A percentile compares a stretch with the other conserved stretches of the same genome.
These are phyloP conservation scores for Aldrovandia affinis DNA, from an alignment of 2,797 vertebrate genomes.

Conservation along the genomic window DNA sequence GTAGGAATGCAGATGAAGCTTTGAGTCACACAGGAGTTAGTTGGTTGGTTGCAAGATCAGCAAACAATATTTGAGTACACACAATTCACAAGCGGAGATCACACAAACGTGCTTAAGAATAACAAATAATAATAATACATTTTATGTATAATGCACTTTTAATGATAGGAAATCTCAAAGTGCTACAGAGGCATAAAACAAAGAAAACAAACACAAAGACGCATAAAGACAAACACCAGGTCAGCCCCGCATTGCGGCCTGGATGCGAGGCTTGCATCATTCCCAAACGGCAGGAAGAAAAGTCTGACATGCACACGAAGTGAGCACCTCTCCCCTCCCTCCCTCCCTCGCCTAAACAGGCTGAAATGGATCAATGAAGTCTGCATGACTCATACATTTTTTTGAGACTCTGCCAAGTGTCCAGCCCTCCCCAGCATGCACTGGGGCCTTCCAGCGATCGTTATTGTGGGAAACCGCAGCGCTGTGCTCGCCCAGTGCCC, in stretches of 20 bases:
- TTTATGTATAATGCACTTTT: no score
- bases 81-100: background rate
- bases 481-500: background rate
- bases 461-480: background rate
- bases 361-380: background rate
- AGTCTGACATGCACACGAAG: background rate
- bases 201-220: no score
- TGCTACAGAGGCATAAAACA: no score
- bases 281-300: background rate
- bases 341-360: background rate
- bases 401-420: background rate
- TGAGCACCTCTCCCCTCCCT: background rate
- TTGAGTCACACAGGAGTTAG: no score
- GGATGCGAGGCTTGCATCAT: background rate
- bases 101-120: no score
- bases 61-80: background rate
- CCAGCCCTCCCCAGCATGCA: constrained; percentile 1
- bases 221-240: no score
- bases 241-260: background rate
- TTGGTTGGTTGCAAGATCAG: background rate
- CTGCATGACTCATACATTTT: background rate
- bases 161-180: no score
- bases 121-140: no score
- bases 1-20: no score
- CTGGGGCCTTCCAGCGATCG: background rate